Percentiles rank a stretch among this genome's conserved stretches.
phyloP scores from a whole-genome alignment of 2,113 vertebrate genomes.

The Dolichallabes microphthalmus region DNA sequence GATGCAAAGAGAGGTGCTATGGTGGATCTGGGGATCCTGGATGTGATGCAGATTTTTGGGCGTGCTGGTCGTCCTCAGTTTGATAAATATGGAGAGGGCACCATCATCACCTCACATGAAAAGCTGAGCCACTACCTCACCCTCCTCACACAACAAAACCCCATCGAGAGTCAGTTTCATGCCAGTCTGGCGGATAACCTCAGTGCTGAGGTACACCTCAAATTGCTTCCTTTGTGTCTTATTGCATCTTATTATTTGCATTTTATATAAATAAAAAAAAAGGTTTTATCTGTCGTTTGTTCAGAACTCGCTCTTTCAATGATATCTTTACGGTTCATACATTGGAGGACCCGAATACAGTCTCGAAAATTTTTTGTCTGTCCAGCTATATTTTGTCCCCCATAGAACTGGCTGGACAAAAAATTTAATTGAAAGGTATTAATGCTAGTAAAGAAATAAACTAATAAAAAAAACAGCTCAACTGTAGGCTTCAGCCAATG shows the following conservation, averaged over 20 bases:
- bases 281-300: too few relatives aligned
- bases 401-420: too few relatives aligned
- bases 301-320: too few relatives aligned
- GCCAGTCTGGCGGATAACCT: conserved; percentile 93
- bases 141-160: conserved; percentile 96
- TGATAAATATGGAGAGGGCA: conserved; percentile 91
- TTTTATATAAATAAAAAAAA: too few relatives aligned
- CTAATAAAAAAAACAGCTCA: background rate
- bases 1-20: conserved; percentile 93
- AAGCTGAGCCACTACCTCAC: conserved; percentile 97
- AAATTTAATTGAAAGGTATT: too few relatives aligned
- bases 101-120: conserved; percentile 95
- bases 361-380: too few relatives aligned
- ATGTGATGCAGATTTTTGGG: conserved; percentile 99
- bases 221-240: too few relatives aligned
- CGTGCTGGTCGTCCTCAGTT: conserved; percentile 96
- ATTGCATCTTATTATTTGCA: too few relatives aligned
- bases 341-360: too few relatives aligned
- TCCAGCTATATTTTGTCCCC: too few relatives aligned
- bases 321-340: too few relatives aligned
- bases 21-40: conserved; percentile 98
- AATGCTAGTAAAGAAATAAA: too few relatives aligned
- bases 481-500: background rate
- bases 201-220: conserved; percentile 86
- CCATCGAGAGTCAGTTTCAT: conserved; percentile 97